Percentiles rank a stretch among this genome's conserved stretches.
These are phyloP conservation scores for Bombus fervidus DNA, from an alignment of 1,140 invertebrate genomes.

Conservation along the genomic window DNA sequence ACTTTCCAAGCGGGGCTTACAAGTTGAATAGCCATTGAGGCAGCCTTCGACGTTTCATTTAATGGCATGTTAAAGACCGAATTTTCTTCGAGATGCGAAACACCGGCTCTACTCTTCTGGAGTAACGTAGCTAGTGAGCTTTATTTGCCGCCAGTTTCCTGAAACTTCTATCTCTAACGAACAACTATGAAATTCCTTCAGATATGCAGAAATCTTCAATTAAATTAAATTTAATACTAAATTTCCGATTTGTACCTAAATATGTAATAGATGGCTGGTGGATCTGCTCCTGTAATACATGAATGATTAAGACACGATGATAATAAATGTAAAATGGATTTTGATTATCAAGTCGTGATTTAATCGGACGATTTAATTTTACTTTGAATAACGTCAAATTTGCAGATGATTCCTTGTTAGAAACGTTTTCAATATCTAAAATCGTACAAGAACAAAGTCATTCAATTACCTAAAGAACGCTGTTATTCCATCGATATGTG, in stretches of 20 bases:
- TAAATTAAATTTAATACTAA: not conserved
- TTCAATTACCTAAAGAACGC: not conserved
- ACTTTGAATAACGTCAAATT: not conserved
- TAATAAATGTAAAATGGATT: not conserved
- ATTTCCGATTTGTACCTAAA: not conserved
- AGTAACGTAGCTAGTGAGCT: not conserved
- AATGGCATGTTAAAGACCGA: not conserved
- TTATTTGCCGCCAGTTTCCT: not conserved
- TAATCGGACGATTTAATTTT: not conserved
- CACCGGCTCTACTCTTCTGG: not conserved
- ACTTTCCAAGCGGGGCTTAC: not conserved
- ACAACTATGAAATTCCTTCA: not conserved
- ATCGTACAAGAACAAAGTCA: not conserved
- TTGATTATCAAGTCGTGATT: not conserved
- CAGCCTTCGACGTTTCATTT: conserved; percentile 20
- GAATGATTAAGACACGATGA: not conserved
- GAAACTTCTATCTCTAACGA: not conserved
- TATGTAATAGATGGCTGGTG: not conserved
- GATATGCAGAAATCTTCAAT: not conserved
- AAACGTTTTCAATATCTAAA: not conserved
- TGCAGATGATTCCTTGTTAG: not conserved
- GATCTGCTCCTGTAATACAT: not conserved
- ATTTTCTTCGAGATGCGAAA: conserved; percentile 4
- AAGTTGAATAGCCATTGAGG: not conserved
- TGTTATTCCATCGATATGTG: not conserved